Percentiles rank a stretch among this genome's conserved stretches.
Evolutionary conservation across 2,113 vertebrate species (phyloP).

Genomic region (Gorsachius goisagi): DNA sequence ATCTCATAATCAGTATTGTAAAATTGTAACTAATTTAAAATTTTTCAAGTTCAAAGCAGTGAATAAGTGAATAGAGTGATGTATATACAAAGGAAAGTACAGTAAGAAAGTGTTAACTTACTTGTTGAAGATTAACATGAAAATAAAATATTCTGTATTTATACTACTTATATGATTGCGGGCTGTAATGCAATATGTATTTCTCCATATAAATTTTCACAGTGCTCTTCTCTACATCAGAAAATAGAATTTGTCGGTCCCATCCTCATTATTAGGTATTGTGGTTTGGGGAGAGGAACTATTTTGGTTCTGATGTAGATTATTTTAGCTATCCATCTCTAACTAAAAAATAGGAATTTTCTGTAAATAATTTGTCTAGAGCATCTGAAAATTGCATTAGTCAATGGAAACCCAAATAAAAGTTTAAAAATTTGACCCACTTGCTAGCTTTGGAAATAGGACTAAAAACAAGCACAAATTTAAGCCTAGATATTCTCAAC

Average conservation of each 20-base stretch:
- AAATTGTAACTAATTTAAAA: not conserved
- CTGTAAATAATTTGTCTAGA: not conserved
- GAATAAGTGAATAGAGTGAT: not conserved
- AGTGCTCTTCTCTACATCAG: not conserved
- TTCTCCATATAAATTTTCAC: not conserved
- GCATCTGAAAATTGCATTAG: not conserved
- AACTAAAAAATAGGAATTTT: not conserved
- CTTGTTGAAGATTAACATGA: not conserved
- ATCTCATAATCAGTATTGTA: not conserved
- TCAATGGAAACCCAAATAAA: not conserved
- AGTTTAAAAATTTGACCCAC: not conserved
- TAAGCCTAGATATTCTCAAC: not conserved
- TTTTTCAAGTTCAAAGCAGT: not conserved
- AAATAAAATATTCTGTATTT: not conserved
- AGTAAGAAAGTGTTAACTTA: not conserved
- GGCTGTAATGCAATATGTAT: not conserved
- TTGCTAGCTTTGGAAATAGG: not conserved
- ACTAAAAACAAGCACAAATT: not conserved
- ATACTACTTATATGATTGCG: not conserved
- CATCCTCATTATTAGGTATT: not conserved
- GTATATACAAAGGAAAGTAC: not conserved
- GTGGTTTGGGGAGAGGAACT: not conserved
- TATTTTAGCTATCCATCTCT: not conserved
- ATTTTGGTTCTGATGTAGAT: not conserved
- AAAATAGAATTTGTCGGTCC: not conserved